Conservation (phyloP, 2,113 vertebrate genomes). For the Polypterus senegalus region DNA sequence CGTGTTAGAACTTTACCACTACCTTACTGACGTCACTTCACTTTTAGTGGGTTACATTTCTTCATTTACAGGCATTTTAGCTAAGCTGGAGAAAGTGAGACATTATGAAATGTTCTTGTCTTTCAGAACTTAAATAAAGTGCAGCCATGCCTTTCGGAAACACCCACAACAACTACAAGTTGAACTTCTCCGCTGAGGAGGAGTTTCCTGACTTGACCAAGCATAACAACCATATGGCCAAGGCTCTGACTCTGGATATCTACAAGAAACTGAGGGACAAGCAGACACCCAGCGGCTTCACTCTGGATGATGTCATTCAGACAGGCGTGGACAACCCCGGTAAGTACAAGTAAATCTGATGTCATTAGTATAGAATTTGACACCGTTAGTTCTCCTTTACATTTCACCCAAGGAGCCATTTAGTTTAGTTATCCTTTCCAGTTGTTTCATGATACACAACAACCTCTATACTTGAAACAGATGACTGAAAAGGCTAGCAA, state of each 20-base stretch:
- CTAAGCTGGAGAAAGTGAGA: too few species aligned
- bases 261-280: slow-evolving; percentile 72
- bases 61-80: too few species aligned
- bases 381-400: too few species aligned
- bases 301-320: slow-evolving; percentile 77
- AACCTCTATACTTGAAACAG: too few species aligned
- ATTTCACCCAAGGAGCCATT: too few species aligned
- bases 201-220: slow-evolving; percentile 68
- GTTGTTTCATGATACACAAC: too few species aligned
- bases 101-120: background rate
- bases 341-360: slow-evolving; percentile 21
- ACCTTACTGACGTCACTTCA: too few species aligned
- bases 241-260: slow-evolving; percentile 60
- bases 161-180: slow-evolving; percentile 76
- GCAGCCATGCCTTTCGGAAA: slow-evolving; percentile 68
- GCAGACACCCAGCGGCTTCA: slow-evolving; percentile 81
- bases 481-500: too few species aligned
- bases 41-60: too few species aligned
- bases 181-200: slow-evolving; percentile 64
- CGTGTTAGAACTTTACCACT: too few species aligned
- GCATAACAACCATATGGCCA: slow-evolving; percentile 94
- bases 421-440: too few species aligned
- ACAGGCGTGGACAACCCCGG: slow-evolving; percentile 89
- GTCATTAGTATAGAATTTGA: too few species aligned
- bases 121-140: slow-evolving; percentile 34